A percentile compares a stretch with the other conserved stretches of the same genome.
phyloP scores from a whole-genome alignment of 2,113 vertebrate species.

The Aleadryas rufinucha region DNA sequence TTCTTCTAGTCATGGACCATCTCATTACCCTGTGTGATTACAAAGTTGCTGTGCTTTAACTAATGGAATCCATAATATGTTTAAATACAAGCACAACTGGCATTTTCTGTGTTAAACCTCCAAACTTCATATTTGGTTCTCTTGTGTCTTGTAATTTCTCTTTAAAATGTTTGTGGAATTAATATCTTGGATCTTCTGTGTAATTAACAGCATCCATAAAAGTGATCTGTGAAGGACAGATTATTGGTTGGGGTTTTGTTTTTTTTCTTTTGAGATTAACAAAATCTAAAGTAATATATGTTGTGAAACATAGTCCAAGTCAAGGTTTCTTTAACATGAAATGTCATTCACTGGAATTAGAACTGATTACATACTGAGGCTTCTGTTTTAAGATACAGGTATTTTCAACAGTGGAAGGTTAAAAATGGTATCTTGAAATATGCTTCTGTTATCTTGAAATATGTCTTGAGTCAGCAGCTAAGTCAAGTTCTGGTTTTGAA shows the following conservation, averaged over 20 bases:
- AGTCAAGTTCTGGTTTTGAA: constrained; percentile 45
- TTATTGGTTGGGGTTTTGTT: not conserved
- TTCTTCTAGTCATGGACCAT: not conserved
- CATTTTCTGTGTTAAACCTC: not conserved
- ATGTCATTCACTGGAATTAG: not conserved
- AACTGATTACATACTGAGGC: not conserved
- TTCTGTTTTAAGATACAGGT: constrained; percentile 38
- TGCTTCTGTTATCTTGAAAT: constrained; percentile 47
- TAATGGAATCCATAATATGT: not conserved
- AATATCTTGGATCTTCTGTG: not conserved
- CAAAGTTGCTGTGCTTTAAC: not conserved
- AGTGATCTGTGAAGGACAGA: not conserved
- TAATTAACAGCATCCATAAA: not conserved
- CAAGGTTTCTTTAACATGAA: not conserved
- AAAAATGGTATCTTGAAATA: constrained; percentile 46
- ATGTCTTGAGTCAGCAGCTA: constrained; percentile 41
- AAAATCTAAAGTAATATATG: not conserved
- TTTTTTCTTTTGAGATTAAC: not conserved
- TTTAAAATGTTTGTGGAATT: not conserved
- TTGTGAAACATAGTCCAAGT: not conserved
- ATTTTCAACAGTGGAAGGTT: constrained; percentile 17
- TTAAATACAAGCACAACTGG: not conserved
- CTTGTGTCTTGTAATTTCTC: not conserved
- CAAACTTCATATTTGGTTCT: not conserved
- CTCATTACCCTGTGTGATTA: not conserved